Base-by-base conservation (phyloP, 2,888 invertebrate genomes). In the Macropis europaea region DNA sequence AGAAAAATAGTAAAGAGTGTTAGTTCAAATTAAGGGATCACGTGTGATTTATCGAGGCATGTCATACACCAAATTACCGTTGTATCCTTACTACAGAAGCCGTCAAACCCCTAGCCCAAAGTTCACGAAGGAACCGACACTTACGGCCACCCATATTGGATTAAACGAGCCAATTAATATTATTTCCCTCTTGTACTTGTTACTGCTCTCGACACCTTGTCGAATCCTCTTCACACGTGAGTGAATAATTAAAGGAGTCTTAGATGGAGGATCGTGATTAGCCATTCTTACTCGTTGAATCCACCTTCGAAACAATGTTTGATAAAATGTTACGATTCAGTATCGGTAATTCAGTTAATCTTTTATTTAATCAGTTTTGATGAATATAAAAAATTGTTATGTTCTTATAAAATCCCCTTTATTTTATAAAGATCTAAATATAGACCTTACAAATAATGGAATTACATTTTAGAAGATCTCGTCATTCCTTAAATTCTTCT, bases 81-180 rank as follows among this genome's bases (percentile, higher is more conserved):
- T 45, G 74, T 76, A 80, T 74, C 81, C 81, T 74, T 77, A 56
- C 81, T 72, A 54, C 69, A 67, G 61, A 36, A 70, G 57, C 66
- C 63, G 53, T 60, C 76, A 62, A 75, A 63, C 61, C 63, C 71
- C 47, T 67, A 62, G 54, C 54, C 62, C 68, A 79, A 79, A 73
- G 74, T 77, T 73, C 72, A 75, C 74, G 79, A 67, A 74, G 74
- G 81, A 81, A 78, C 67, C 73, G 48, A 62, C 76, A 73, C 68
- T 66, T 76, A 67, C 61, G 74, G 70, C 73, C 79, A 64, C 76
- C 81, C 81, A 68, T 71, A 76, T 79, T 67, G 79, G 76, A 66
- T 74, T 78, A 80, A 81, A 82, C 77, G 81, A 79, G 77, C 80
- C 81, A 81, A 82, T 82, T 82, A 82, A 82, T 83, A 83, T 80